phyloP scores from a whole-genome alignment of 2,113 vertebrate genomes.

The Thomomys bottae region DNA sequence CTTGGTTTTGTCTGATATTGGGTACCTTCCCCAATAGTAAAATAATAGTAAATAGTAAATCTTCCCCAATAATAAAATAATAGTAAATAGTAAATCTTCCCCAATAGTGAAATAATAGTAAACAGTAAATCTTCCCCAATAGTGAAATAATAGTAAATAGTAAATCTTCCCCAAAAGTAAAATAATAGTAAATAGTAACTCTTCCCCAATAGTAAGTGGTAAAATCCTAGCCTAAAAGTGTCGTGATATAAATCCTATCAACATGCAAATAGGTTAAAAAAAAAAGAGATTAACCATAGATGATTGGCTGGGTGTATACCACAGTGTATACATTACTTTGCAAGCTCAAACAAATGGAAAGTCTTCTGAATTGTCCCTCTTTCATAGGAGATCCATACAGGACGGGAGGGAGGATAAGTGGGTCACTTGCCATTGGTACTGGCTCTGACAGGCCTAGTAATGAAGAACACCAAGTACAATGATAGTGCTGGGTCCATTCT shows the following conservation, averaged over 20 bases:
- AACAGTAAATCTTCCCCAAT: too few species aligned
- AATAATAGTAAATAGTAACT: too few species aligned
- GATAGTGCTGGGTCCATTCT: background rate
- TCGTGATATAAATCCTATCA: background rate
- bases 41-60: too few species aligned
- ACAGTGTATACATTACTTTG: background rate
- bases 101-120: background rate
- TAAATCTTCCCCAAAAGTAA: background rate
- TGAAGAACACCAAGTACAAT: background rate
- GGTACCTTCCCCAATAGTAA: background rate
- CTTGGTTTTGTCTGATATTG: background rate
- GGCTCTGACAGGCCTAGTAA: background rate
- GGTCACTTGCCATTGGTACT: background rate
- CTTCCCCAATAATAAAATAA: background rate
- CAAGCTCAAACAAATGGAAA: constrained; percentile 13
- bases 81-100: too few species aligned
- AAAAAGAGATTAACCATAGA: background rate
- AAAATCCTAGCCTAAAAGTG: background rate
- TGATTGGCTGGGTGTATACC: background rate
- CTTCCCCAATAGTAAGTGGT: background rate
- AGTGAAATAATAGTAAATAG: too few species aligned
- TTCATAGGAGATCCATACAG: background rate
- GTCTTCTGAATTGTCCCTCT: background rate
- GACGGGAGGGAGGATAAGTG: rapidly evolving
- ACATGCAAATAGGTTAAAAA: background rate